Conservation (phyloP, 2,113 vertebrate genomes). For the Alethe diademata region DNA sequence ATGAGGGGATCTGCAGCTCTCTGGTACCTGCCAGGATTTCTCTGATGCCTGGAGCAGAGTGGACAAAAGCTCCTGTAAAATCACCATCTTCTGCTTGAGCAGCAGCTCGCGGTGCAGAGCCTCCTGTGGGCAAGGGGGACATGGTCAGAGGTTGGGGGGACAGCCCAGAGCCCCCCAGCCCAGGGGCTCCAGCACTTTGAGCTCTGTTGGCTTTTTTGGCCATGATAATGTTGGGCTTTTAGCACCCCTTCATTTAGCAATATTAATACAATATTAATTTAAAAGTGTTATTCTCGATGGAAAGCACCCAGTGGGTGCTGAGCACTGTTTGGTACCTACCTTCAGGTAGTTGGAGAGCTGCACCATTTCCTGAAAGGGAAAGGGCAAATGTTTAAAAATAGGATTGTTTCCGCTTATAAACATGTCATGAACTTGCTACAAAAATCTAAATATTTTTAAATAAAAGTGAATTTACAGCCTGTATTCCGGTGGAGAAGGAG, state of each 20-base stretch:
- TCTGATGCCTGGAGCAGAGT: constrained; percentile 71
- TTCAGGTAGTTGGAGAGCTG: constrained; percentile 80
- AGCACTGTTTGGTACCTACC: constrained; percentile 40
- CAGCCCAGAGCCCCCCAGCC: background rate
- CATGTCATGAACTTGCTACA: background rate
- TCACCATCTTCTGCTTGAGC: constrained; percentile 80
- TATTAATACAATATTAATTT: background rate
- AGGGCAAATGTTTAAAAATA: background rate
- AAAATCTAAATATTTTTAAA: background rate
- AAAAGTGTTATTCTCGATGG: rapidly evolving
- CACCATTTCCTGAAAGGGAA: constrained; percentile 76
- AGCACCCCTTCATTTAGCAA: background rate
- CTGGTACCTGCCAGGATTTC: constrained; percentile 78
- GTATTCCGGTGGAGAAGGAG: background rate
- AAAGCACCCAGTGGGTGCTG: rapidly evolving
- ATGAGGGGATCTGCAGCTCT: rapidly evolving
- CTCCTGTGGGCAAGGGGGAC: constrained; percentile 56
- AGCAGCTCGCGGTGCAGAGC: constrained; percentile 77
- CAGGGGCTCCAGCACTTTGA: background rate
- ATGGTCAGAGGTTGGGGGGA: rapidly evolving
- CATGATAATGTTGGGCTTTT: rapidly evolving
- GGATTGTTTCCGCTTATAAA: background rate
- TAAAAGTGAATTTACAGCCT: background rate
- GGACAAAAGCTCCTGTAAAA: constrained; percentile 76
- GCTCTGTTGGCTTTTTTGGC: background rate